Conservation (phyloP, 2,113 vertebrate species). For the Ochotona princeps region DNA sequence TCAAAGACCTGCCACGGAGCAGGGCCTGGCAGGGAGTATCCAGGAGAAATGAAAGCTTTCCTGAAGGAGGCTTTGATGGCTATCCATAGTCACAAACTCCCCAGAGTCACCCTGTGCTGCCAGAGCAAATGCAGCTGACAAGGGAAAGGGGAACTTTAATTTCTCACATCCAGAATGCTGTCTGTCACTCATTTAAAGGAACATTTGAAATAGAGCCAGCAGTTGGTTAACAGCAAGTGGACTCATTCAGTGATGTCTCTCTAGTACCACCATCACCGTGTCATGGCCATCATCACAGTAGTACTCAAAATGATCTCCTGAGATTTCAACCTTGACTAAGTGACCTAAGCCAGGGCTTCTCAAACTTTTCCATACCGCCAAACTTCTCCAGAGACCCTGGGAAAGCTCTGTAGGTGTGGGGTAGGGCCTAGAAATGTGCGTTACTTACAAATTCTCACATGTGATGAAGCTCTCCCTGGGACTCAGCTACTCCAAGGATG, state of each 20-base stretch:
- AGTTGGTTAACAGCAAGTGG: neutral
- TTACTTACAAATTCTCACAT: neutral
- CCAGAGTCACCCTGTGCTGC: neutral
- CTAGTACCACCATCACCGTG: neutral
- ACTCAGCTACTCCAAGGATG: neutral
- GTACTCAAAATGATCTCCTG: neutral
- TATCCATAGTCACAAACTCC: neutral
- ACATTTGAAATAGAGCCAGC: neutral
- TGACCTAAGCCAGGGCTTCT: neutral
- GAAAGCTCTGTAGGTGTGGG: neutral
- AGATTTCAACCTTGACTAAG: neutral
- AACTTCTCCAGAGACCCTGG: neutral
- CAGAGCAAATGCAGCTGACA: neutral
- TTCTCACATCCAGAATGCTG: conserved; percentile 3
- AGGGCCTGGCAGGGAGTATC: neutral
- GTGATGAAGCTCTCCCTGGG: neutral
- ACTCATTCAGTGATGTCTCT: neutral
- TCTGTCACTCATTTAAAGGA: neutral
- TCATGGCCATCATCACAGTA: neutral
- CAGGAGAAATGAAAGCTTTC: neutral
- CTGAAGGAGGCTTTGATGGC: neutral
- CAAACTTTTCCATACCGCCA: conserved; percentile 22
- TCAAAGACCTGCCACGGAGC: neutral
- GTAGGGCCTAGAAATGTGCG: neutral
- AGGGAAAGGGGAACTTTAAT: neutral